Evolutionary conservation across 2,113 vertebrate species (phyloP).

Genomic region (Hyla sarda): DNA sequence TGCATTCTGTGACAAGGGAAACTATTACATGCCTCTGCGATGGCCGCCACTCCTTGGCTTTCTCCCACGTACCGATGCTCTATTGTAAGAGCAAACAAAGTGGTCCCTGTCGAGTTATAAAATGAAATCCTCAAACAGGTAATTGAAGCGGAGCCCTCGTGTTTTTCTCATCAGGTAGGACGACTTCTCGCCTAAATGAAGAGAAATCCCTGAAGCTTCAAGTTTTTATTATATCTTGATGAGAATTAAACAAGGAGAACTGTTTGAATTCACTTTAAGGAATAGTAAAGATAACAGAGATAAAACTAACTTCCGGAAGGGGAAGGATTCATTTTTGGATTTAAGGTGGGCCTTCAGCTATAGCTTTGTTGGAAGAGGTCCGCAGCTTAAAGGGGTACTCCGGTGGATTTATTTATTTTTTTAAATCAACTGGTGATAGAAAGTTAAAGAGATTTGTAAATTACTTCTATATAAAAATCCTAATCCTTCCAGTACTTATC

Average conservation of each 20-base stretch:
- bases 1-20: conserved; percentile 48
- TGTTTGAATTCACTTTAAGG: conserved; percentile 12
- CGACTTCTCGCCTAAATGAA: conserved; percentile 40
- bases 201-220: conserved; percentile 31
- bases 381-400: not conserved
- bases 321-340: not conserved
- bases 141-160: conserved; percentile 50
- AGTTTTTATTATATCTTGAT: conserved; percentile 35
- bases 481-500: too few relatives aligned
- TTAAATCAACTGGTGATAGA: too few relatives aligned
- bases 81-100: conserved; percentile 45
- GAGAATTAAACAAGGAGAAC: conserved; percentile 36
- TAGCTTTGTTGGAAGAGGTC: not conserved
- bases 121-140: conserved; percentile 53
- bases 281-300: not conserved
- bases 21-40: conserved; percentile 28
- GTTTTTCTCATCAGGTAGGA: conserved; percentile 57
- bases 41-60: conserved; percentile 12
- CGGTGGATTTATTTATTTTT: not conserved
- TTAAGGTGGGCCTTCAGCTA: not conserved
- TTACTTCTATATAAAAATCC: too few relatives aligned
- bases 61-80: conserved; percentile 19
- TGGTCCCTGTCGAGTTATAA: conserved; percentile 50
- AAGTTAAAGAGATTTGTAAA: too few relatives aligned
- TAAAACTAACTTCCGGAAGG: not conserved